Base-by-base conservation (phyloP, 2,113 vertebrate species). In the Lethenteron reissneri region DNA sequence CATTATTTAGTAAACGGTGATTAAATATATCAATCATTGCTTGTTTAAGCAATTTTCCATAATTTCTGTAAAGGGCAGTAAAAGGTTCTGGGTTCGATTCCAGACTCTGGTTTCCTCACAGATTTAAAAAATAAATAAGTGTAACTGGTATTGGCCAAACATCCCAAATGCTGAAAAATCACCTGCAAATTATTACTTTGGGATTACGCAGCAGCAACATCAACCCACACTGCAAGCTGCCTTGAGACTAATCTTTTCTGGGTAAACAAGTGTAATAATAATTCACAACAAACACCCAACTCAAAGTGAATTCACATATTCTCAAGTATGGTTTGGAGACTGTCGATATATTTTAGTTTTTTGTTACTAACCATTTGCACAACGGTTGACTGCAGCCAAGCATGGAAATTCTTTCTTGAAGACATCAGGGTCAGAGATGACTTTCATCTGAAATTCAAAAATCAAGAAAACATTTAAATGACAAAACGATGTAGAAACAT, bases 331-430 rank as follows among this genome's bases (percentile, higher is more conserved):
- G 9, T n/a, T 8, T 11, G 14, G 17, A 64, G 9, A 21, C 64
- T 17, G n/a, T 68, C 9, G 10, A n/a, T 11, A 10, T 25, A 68
- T 68, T n/a, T n/a, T 2, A 68, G 15, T 71, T 71, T 15, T 14
- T 10, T 9, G 15, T 56, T 21, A 13, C 76, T 72, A 79, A 86
- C 84, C 62, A 74, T 77, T 83, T 68, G 84, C 84, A 77, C 84
- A 85, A 73, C 84, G 84, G 78, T 86, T 85, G 72, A 86, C 84
- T 4, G 83, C 84, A 74, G 83, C 82, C 76, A 86, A 76, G 73
- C 84, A 86, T 11, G 84, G 84, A 73, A 84, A 86, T 68, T 83
- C 77, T 10, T 76, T 81, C 80, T 85, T 80, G 73, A 86, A 74
- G 9, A 70, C 70, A 2, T 64, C 76, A 70, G 81, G 56, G 71